phyloP scores from a whole-genome alignment of 2,113 vertebrate genomes.

The Promerops cafer region DNA sequence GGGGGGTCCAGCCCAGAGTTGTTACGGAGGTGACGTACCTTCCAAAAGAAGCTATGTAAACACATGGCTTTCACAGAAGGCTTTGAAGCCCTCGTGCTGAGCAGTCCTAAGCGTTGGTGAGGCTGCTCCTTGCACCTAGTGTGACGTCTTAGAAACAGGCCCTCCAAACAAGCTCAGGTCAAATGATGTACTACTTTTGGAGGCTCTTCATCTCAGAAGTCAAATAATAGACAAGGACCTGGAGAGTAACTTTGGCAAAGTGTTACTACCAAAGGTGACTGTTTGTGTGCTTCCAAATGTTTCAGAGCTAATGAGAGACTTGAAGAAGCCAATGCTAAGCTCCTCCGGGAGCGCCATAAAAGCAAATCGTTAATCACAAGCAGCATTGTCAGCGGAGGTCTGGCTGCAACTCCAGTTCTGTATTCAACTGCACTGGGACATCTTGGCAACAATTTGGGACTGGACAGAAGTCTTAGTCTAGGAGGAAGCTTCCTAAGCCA shows the following conservation, averaged over 20 bases:
- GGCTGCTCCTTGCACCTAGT: neutral
- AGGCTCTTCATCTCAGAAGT: neutral
- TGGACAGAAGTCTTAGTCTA: constrained; percentile 67
- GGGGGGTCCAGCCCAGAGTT: neutral
- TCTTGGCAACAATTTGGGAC: constrained; percentile 52
- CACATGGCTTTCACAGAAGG: neutral
- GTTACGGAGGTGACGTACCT: rapidly evolving
- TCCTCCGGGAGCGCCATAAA: constrained; percentile 74
- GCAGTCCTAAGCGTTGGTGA: neutral
- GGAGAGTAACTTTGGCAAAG: neutral
- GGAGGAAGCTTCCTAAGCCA: constrained; percentile 67
- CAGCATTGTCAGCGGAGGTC: constrained; percentile 68
- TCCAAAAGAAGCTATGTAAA: neutral
- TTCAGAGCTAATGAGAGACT: constrained; percentile 80
- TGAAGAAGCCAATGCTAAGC: constrained; percentile 74
- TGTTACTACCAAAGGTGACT: neutral
- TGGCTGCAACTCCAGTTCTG: constrained; percentile 64
- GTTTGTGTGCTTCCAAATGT: neutral
- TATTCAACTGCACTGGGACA: constrained; percentile 67
- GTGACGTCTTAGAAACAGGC: neutral
- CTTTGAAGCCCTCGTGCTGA: neutral
- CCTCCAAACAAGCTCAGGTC: neutral
- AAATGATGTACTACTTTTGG: neutral
- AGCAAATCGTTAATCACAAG: constrained; percentile 74
- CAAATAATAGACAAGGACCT: neutral